Evolutionary conservation across 2,888 invertebrate genomes (phyloP), one percentile per base, ranked within the genome.

Genomic region (Lucinisca nassula): DNA sequence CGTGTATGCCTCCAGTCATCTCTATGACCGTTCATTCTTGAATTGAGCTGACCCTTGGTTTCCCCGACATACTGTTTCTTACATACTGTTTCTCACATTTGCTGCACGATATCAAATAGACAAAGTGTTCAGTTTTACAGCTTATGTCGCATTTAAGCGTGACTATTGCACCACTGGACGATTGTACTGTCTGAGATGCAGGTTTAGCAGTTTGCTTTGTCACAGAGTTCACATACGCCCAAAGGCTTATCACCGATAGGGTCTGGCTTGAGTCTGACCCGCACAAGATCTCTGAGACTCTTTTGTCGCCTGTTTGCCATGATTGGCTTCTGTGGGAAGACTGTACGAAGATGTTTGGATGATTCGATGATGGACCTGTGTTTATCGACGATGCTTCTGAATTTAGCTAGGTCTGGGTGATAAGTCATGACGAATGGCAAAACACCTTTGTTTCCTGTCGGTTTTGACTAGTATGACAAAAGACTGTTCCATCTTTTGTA

Each of bases 251-350:
- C 37, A 49, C 24, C 55, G 3, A 17, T 37, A 14, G 40, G 35
- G 21, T 61, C 51, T 51, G 61, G 58, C 37, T 45, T 35, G 27
- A 55, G 27, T 38, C 51, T 58, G 24, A 58, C 58, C 4, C 55
- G 37, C 61, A 77, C 58, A 55, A 77, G 61, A 24, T 58, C 77
- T 35, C 55, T 37, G 35, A 37, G 40, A 37, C 77, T 55, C 58
- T 55, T 61, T 32, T 3, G 37, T 21, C 55, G 32, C 38, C 24
- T 49, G 77, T 38, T 37, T 3, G 77, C 37, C 32, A 35, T 37
- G 38, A 77, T 58, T 51, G 55, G 38, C 24, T 38, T 58, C 45
- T 55, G 30, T 21, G 61, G 55, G 38, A 58, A 38, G 27, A 77
- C 38, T 35, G 2, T 21, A 17, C 45, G n/a, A 4, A 77, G 49